Base-by-base conservation (phyloP, 2,888 invertebrate species). In the Synergus itoensis region DNA sequence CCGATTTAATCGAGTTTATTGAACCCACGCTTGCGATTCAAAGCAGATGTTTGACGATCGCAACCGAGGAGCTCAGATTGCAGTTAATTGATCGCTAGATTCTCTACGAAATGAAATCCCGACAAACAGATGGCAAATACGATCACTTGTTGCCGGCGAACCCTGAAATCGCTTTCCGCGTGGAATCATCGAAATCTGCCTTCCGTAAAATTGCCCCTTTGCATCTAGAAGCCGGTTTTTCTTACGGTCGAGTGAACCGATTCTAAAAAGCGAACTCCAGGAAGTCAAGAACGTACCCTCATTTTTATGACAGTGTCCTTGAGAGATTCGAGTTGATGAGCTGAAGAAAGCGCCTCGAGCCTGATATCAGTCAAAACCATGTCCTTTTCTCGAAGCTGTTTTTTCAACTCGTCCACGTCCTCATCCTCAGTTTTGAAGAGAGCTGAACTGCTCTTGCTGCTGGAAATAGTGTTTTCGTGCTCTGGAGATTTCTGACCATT, bases 241-340 rank as follows among this genome's bases (percentile, higher is more conserved):
- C 21, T 60, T 76, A 48, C 62, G 40, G 21, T 60, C 14, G 60
- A 76, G 57, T 69, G 69, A 69, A 14, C 9, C n/a, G 41, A 67
- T 43, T 16, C 28, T 16, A 41, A 16, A 36, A 21, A 67, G 28
- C 40, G 41, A 67, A 28, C 11, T 60, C 21, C 28, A 69, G 28
- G 45, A 48, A 21, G 36, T n/a, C 48, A 48, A 11, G 64, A 77
- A 92, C 94, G 92, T 93, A 97, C 97, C 94, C 98, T 96, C 98
- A 99, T 98, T 93, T 98, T 98, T 92, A 97, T 98, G 90, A 99
- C 98, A 76, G 98, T 98, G 90, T 99, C 99, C 92, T 98, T 97
- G 28, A 99, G 94, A 86, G 97, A 98, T 92, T 99, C 99, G 78
- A 99, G 94, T 92, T 99, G 99, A 92, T 99, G 99, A 4, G 99